Evolutionary conservation across 2,113 vertebrate species (phyloP), one percentile per base, ranked within the genome.

Genomic region (Jaculus jaculus): DNA sequence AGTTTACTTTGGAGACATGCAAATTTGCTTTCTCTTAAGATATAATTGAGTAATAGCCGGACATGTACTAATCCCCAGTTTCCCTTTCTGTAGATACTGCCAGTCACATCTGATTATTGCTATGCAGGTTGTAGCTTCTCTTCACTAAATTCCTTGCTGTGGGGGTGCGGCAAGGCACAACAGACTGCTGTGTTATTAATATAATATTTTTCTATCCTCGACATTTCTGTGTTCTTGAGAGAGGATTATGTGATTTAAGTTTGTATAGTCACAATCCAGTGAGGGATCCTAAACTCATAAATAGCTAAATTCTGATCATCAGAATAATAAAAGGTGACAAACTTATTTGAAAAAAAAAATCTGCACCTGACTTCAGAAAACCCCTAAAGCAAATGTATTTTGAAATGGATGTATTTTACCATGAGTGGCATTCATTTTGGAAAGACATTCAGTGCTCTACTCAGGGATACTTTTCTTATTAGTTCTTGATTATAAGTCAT

Each of bases 151-250:
- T 85, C 65, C 58, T 82, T 66, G 34, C 26, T 42, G 17, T 75
- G 85, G 74, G 72, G 39, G 54, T 68, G 58, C 58, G n/a, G 75
- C 7, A 68, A 93, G 51, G 72, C 23, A 63, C 58, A 93, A 37
- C 32, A 21, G 63, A 69, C 66, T 87, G 47, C 75, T 77, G 9
- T 91, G 87, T 88, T 92, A 92, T 95, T 94, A 95, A 95, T 93
- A 84, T 54, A 86, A 74, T 93, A 83, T 89, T 86, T 90, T 89
- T n/a, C 79, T 90, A 85, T 54, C 74, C 61, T 95, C 42, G 16
- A 94, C 73, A 95, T 94, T 96, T 97, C 95, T 96, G 42, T 92
- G 66, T 79, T 95, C 94, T 93, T 87, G 82, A 92, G 77, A 95
- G 37, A 96, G 88, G 90, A 93, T 93, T 95, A 95, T 94, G 95